A percentile compares a stretch with the other conserved stretches of the same genome.
phyloP scores from a whole-genome alignment of 2,113 vertebrate species.

The Mormoops blainvillei region DNA sequence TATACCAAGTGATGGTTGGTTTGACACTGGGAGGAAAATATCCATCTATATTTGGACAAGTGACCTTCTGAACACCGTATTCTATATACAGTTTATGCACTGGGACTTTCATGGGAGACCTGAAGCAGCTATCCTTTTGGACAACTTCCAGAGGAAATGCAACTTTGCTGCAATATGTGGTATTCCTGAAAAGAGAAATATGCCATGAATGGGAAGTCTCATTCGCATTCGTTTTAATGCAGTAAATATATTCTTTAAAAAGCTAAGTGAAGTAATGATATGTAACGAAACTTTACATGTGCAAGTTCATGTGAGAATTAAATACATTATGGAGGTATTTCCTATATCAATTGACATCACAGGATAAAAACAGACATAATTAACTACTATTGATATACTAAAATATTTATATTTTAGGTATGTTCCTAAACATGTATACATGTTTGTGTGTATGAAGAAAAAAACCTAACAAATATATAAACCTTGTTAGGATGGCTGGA shows the following conservation, averaged over 20 bases:
- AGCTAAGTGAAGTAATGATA: background rate
- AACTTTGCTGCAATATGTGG: conserved; percentile 88
- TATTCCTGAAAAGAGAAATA: conserved; percentile 83
- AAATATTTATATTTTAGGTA: background rate
- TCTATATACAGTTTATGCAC: conserved; percentile 78
- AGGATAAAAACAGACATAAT: background rate
- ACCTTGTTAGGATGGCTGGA: background rate
- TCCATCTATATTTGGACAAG: conserved; percentile 87
- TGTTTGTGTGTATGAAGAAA: background rate
- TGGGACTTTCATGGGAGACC: conserved; percentile 66
- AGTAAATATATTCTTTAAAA: background rate
- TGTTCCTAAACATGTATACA: background rate
- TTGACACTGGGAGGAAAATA: conserved; percentile 79
- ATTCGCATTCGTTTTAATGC: background rate
- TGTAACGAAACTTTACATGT: background rate
- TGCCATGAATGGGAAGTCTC: background rate
- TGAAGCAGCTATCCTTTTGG: conserved; percentile 79
- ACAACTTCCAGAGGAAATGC: conserved; percentile 87
- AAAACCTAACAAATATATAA: background rate
- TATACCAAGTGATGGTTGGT: conserved; percentile 85
- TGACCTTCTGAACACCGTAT: conserved; percentile 55
- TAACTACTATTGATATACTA: background rate
- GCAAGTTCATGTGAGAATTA: background rate
- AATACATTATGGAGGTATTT: background rate
- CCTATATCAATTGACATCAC: background rate